phyloP scores from a whole-genome alignment of 2,888 invertebrate genomes.

The Hirtodrosophila histrioides region DNA sequence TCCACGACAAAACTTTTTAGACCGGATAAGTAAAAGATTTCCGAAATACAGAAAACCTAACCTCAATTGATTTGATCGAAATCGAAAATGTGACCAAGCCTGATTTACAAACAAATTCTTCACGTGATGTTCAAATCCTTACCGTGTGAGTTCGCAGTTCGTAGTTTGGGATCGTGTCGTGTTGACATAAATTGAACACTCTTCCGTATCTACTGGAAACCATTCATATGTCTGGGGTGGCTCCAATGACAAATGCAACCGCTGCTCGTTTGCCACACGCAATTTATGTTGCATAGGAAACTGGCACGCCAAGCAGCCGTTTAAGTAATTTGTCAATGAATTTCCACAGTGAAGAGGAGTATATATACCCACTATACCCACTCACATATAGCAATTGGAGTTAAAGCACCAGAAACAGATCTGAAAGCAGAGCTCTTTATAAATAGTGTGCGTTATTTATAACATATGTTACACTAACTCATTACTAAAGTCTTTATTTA shows the following conservation, averaged over 20 bases:
- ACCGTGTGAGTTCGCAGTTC: no score
- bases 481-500: constrained; percentile 21
- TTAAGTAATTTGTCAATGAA: constrained; percentile 45
- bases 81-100: no score
- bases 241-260: constrained; percentile 10
- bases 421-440: constrained; percentile 18
- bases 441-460: constrained; percentile 22
- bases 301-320: constrained; percentile 24
- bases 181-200: no score
- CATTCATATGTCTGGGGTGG: neutral
- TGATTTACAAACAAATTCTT: no score
- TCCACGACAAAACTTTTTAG: no score
- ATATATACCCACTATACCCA: neutral
- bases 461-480: constrained; percentile 11
- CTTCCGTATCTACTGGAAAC: no score
- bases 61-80: no score
- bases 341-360: neutral
- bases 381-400: constrained; percentile 6
- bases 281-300: constrained; percentile 17
- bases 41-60: no score
- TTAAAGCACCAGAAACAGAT: neutral
- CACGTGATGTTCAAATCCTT: no score
- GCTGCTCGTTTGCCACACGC: constrained; percentile 25
- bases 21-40: no score
- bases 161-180: no score